Percentiles rank a stretch among this genome's conserved stretches.
Evolutionary conservation across 2,888 invertebrate species (phyloP).

Genomic region (Diloba caeruleocephala): DNA sequence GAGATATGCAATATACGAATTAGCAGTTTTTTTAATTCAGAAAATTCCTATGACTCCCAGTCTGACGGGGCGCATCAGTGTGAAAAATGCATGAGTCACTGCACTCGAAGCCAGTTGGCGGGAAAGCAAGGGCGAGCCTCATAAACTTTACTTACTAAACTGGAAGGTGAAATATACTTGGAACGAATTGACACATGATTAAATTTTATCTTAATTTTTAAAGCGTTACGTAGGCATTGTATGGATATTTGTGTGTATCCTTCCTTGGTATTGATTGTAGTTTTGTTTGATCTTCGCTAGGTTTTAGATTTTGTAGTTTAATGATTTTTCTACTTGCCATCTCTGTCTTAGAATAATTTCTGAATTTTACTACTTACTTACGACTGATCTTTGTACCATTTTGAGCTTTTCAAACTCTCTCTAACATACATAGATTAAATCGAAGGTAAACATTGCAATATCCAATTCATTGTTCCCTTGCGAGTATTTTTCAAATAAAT

Average conservation of each 20-base stretch:
- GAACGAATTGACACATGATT: constrained; percentile 35
- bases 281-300: no score
- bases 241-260: no score
- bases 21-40: constrained; percentile 58
- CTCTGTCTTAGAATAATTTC: no score
- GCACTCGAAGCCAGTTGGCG: constrained; percentile 58
- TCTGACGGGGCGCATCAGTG: constrained; percentile 64
- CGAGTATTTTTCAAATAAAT: background rate
- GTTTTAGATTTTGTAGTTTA: no score
- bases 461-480: no score
- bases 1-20: constrained; percentile 22
- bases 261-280: no score
- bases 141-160: constrained; percentile 54
- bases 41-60: constrained; percentile 60
- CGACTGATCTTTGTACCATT: no score
- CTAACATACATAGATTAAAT: background rate
- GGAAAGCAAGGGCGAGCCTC: constrained; percentile 54
- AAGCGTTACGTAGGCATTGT: no score
- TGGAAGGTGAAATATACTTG: constrained; percentile 41
- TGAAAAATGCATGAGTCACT: constrained; percentile 80
- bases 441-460: background rate
- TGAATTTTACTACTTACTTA: no score
- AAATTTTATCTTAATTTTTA: constrained; percentile 33
- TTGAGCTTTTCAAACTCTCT: no score
- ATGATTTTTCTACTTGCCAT: no score